Evolutionary conservation across 2,113 vertebrate genomes (phyloP).

Genomic region (Numida meleagris): DNA sequence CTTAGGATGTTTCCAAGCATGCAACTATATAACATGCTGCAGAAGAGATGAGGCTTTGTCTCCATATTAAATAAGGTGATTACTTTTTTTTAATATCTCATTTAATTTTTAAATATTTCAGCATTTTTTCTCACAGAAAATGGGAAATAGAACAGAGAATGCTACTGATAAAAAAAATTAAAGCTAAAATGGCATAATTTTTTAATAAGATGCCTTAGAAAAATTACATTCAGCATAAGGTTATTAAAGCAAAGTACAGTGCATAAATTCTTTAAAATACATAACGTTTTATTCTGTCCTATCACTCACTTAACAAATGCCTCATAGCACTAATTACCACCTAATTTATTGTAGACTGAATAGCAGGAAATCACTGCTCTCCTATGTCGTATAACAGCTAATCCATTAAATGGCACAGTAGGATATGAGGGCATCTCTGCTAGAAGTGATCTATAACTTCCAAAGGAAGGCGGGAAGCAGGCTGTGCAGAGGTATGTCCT

Average conservation of each 20-base stretch:
- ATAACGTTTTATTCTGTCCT: background rate
- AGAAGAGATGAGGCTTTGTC: background rate
- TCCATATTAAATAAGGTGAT: background rate
- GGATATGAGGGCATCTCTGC: background rate
- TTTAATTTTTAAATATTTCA: background rate
- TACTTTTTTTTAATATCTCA: background rate
- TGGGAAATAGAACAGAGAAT: background rate
- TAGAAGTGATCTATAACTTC: background rate
- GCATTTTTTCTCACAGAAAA: background rate
- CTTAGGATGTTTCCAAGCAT: background rate
- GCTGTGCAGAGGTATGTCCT: background rate
- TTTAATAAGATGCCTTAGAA: background rate
- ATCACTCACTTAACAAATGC: background rate
- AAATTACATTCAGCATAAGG: background rate
- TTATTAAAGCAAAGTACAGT: background rate
- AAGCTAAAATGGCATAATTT: background rate
- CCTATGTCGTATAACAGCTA: background rate
- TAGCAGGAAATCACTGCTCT: background rate
- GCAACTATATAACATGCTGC: background rate
- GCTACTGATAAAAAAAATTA: background rate
- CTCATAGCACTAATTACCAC: background rate
- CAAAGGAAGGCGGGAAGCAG: background rate
- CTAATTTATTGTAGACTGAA: background rate
- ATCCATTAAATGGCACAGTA: conserved; percentile 9
- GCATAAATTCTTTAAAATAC: background rate